These are phyloP conservation scores for Portevinia maculata DNA, from an alignment of 2,888 invertebrate genomes.

Conservation along the genomic window DNA sequence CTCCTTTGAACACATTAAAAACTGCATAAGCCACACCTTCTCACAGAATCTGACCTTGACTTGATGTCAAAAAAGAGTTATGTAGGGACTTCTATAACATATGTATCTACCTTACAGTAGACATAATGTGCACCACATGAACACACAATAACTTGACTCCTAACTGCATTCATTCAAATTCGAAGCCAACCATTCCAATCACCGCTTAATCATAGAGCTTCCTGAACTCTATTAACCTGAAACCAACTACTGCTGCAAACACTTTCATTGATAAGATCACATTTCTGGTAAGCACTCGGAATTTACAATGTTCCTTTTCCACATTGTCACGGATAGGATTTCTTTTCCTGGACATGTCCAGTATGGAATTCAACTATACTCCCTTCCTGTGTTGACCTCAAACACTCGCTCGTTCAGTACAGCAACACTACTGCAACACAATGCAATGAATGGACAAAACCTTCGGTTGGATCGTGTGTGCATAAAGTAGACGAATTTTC, in stretches of 20 bases:
- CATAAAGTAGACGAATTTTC: slow-evolving; percentile 5
- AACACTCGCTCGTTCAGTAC: slow-evolving; percentile 41
- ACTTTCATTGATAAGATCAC: slow-evolving; percentile 39
- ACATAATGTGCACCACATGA: no score
- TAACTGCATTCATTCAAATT: no score
- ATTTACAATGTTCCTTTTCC: slow-evolving; percentile 22
- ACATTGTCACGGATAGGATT: slow-evolving; percentile 3
- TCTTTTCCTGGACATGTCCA: slow-evolving; percentile 24
- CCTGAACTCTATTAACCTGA: slow-evolving; percentile 6
- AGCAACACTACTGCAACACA: slow-evolving; percentile 13
- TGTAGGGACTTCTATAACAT: no score
- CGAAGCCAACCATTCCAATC: no score
- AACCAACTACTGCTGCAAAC: background rate
- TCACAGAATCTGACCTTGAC: no score
- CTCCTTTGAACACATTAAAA: no score
- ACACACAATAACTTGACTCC: no score
- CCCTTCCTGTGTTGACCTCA: slow-evolving; percentile 3
- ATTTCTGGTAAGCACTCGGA: slow-evolving; percentile 16
- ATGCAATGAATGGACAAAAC: no score
- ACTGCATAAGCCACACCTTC: no score
- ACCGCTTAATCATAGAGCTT: background rate
- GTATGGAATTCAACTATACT: slow-evolving; percentile 24
- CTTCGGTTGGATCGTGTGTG: slow-evolving; percentile 17
- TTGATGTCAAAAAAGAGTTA: no score
- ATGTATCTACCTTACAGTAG: no score